phyloP scores from a whole-genome alignment of 2,797 vertebrate species.

The Selene dorsalis region DNA sequence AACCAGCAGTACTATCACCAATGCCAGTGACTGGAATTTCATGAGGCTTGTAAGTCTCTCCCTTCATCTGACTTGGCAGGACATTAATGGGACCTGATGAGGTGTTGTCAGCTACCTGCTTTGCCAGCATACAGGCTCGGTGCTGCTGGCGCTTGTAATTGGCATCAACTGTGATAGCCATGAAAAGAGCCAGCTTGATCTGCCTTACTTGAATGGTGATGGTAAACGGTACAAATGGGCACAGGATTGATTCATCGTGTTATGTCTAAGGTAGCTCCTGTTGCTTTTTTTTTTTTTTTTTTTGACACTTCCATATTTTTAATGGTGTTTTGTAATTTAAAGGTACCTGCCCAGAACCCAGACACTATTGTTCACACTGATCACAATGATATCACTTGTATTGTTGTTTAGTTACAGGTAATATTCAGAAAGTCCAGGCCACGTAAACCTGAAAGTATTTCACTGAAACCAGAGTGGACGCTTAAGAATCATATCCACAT shows the following conservation, averaged over 20 bases:
- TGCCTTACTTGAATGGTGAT: conserved; percentile 35
- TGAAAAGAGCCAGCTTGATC: conserved; percentile 38
- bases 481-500: background rate
- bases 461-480: background rate
- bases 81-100: conserved; percentile 51
- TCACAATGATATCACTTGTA: background rate
- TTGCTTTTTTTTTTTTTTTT: background rate
- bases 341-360: background rate
- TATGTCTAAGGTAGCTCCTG: background rate
- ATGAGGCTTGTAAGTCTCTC: conserved; percentile 17
- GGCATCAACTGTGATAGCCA: conserved; percentile 37
- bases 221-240: conserved; percentile 31
- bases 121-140: conserved; percentile 41
- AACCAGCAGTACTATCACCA: conserved; percentile 6
- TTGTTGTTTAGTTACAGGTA: background rate
- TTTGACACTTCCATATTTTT: background rate
- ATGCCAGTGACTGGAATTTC: conserved; percentile 28
- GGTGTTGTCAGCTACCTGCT: conserved; percentile 54
- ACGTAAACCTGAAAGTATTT: too few species aligned
- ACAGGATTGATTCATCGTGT: conserved; percentile 26
- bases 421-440: background rate
- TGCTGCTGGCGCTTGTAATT: conserved; percentile 48
- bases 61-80: conserved; percentile 53
- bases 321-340: conserved; percentile 1
- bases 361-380: background rate